Percentiles rank a stretch among this genome's conserved stretches.
phyloP scores from a whole-genome alignment of 2,797 vertebrate genomes.

The Hapalemur alaotrensis region DNA sequence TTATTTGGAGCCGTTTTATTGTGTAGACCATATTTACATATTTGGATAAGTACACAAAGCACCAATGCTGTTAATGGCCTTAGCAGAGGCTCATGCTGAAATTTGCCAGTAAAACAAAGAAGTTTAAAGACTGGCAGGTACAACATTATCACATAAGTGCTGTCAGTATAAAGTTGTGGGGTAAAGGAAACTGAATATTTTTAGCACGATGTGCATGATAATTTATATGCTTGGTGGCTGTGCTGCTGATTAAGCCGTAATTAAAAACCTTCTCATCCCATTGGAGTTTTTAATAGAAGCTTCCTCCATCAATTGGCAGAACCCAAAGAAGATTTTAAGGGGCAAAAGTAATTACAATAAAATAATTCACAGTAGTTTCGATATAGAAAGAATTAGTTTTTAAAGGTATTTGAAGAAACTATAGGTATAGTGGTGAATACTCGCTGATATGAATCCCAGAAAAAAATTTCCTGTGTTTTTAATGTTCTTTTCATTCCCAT shows the following conservation, averaged over 20 bases:
- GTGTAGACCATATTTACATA: conserved; percentile 98
- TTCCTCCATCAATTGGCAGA: conserved; percentile 92
- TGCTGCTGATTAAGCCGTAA: conserved; percentile 99
- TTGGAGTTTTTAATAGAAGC: conserved; percentile 92
- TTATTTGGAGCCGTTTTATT: conserved; percentile 97
- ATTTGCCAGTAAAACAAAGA: conserved; percentile 88
- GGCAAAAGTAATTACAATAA: conserved; percentile 89
- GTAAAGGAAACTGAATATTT: conserved; percentile 97
- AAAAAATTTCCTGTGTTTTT: conserved; percentile 74
- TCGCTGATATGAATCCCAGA: conserved; percentile 86
- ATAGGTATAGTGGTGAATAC: conserved; percentile 91
- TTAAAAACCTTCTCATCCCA: conserved; percentile 96
- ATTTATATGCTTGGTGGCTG: conserved; percentile 99
- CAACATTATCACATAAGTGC: conserved; percentile 95
- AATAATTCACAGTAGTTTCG: conserved; percentile 89
- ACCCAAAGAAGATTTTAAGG: conserved; percentile 86
- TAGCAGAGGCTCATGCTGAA: conserved; percentile 90
- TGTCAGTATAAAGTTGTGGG: conserved; percentile 94
- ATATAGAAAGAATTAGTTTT: conserved; percentile 92
- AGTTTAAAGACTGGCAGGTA: conserved; percentile 93
- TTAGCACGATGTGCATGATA: conserved; percentile 99
- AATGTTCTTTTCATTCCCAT: conserved; percentile 84
- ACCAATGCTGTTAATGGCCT: conserved; percentile 96
- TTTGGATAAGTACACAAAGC: conserved; percentile 98
- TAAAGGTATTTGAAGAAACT: conserved; percentile 92